A percentile compares a stretch with the other conserved stretches of the same genome.
Evolutionary conservation across 2,888 invertebrate genomes (phyloP).

Genomic region (Drosophila seclusa): DNA sequence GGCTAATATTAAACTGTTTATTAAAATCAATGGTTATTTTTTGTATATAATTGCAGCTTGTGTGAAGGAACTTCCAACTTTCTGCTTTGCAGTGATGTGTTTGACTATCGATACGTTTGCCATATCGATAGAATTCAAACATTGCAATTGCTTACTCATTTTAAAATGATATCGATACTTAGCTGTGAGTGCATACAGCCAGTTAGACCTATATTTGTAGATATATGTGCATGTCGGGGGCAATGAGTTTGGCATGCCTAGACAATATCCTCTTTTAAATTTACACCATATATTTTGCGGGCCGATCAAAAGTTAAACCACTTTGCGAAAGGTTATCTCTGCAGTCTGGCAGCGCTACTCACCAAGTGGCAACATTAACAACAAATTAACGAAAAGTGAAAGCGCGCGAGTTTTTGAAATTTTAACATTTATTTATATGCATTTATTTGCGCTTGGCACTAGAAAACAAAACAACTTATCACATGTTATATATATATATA

Average conservation of each 20-base stretch:
- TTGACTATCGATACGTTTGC: constrained; percentile 17
- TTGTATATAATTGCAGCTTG: constrained; percentile 43
- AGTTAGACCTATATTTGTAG: not conserved
- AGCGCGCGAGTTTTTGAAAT: constrained; percentile 10
- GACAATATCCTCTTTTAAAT: not conserved
- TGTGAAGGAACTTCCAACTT: constrained; percentile 4
- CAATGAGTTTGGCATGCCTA: not conserved
- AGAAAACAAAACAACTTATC: constrained; percentile 51
- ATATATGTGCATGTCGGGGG: not conserved
- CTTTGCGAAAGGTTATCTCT: not conserved
- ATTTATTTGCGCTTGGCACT: constrained; percentile 32
- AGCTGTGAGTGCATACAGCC: not conserved
- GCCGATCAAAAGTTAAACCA: not conserved
- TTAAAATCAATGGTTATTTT: constrained; percentile 29
- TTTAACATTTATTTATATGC: constrained; percentile 11
- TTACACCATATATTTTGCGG: not conserved
- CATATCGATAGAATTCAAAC: not conserved
- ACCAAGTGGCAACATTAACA: constrained; percentile 10
- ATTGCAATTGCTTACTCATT: not conserved
- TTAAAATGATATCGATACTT: constrained; percentile 11
- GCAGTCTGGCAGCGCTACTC: constrained; percentile 10
- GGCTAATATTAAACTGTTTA: constrained; percentile 41
- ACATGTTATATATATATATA: constrained; percentile 32
- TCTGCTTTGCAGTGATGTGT: constrained; percentile 14
- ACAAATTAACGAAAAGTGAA: not conserved